Base-by-base conservation (phyloP, 30 jellyfish, hydroid and myxozoan species). In the Mastigias papua region DNA sequence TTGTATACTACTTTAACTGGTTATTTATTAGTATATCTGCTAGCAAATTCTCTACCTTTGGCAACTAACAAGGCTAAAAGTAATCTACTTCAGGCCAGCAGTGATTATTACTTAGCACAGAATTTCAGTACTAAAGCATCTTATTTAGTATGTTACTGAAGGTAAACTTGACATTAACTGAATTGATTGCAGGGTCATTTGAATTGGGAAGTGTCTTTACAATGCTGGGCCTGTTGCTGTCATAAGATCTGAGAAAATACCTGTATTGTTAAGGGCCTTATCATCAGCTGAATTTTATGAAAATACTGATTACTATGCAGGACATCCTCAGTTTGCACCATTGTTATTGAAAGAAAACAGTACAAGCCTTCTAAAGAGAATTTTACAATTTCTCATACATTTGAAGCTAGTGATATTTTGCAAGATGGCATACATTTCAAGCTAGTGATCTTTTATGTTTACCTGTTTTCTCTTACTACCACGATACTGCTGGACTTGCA, bases 201-300 rank as follows among this genome's bases (percentile, higher is more conserved):
- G 62, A 48, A n/a, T 46, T 76, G 76, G 87, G 15, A 76, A 76
- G 22, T 76, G 87, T 31, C 62, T 76, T 19, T 76, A 76, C 49
- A 76, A 76, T 76, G 87, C 77, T 7, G 48, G 48, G 11, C 49
- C 87, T 2, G 26, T 76, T 76, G 74, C 87, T 48, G 48, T 76
- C 54, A 76, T 49, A 46, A 70, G 83, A 16, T 26, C 33, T 71
- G 68, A 71, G 34, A 23, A 34, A 9, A 11, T 71, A 31, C n/a
- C 87, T 19, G 30, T 19, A 17, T 49, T 34, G 19, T 76, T 54
- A 13, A 51, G 87, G 49, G 75, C 75, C 50, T 28, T 76, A 2
- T 1, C 87, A 23, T 48, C 74, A 72, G 62, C 62, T 9, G 87
- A 48, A 76, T 30, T 49, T 49, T 76, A 2, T n/a, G 9, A 46